Evolutionary conservation across 2,888 invertebrate genomes (phyloP).

Genomic region (Amphipoea lucens): DNA sequence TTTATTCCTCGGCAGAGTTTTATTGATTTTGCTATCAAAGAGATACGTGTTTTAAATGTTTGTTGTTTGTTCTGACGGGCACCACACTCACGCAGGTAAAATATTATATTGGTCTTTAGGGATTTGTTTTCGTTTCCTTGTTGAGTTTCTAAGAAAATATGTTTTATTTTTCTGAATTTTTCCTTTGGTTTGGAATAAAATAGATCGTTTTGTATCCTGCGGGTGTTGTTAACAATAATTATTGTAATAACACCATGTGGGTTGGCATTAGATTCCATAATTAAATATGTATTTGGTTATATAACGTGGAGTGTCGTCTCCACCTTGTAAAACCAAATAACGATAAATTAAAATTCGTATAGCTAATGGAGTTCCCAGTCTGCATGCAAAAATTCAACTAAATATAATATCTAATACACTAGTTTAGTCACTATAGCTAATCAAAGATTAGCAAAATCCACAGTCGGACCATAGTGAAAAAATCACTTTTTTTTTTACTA

Average conservation of each 20-base stretch:
- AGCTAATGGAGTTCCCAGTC: neutral
- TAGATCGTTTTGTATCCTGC: neutral
- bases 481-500: too few species aligned
- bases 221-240: neutral
- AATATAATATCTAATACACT: neutral
- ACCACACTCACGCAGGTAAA: conserved; percentile 31
- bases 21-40: conserved; percentile 53
- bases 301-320: neutral
- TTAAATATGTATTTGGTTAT: neutral
- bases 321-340: neutral
- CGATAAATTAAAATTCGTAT: neutral
- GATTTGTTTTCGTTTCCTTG: conserved; percentile 34
- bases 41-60: conserved; percentile 47
- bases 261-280: neutral
- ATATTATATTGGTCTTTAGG: conserved; percentile 42
- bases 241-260: neutral
- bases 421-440: neutral
- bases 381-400: neutral
- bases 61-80: conserved; percentile 46
- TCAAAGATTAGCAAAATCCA: neutral
- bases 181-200: conserved; percentile 8
- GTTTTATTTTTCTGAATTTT: conserved; percentile 6
- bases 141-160: conserved; percentile 25
- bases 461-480: neutral
- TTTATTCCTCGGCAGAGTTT: conserved; percentile 45